Conservation (phyloP, 2,888 invertebrate genomes). For the Eristalinus sepulchralis region DNA sequence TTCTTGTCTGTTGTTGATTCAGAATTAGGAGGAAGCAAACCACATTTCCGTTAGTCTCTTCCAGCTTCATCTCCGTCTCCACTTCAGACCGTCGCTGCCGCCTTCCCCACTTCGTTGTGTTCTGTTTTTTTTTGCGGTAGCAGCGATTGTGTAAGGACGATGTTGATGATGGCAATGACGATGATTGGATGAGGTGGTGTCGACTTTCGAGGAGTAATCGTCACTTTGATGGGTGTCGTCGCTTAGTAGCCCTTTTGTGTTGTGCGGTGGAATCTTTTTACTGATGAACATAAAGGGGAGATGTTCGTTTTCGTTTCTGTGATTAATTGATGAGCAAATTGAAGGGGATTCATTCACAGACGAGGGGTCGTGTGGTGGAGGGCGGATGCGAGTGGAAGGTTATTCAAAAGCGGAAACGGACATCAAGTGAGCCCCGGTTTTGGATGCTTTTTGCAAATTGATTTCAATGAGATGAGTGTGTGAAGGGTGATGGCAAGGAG, state of each 20-base stretch:
- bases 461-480: neutral
- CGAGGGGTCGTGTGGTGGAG: neutral
- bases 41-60: constrained; percentile 65
- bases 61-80: neutral
- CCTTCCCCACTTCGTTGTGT: neutral
- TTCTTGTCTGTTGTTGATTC: constrained; percentile 14
- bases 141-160: constrained; percentile 52
- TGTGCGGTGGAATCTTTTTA: constrained; percentile 7
- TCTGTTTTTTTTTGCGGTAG: neutral
- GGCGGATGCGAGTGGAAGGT: neutral
- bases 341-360: constrained; percentile 12
- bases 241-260: constrained; percentile 24
- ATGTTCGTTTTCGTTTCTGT: constrained; percentile 24
- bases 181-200: constrained; percentile 61
- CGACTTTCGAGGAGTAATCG: constrained; percentile 66
- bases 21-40: constrained; percentile 69
- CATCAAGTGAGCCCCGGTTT: neutral
- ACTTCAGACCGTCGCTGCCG: neutral
- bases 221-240: constrained; percentile 64
- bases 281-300: neutral
- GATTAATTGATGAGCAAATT: constrained; percentile 65
- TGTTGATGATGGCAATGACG: constrained; percentile 56
- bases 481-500: no score
- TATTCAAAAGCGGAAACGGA: neutral
- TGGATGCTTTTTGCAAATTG: neutral